phyloP scores from a whole-genome alignment of 1,140 invertebrate genomes.

The Plutomurus gul region DNA sequence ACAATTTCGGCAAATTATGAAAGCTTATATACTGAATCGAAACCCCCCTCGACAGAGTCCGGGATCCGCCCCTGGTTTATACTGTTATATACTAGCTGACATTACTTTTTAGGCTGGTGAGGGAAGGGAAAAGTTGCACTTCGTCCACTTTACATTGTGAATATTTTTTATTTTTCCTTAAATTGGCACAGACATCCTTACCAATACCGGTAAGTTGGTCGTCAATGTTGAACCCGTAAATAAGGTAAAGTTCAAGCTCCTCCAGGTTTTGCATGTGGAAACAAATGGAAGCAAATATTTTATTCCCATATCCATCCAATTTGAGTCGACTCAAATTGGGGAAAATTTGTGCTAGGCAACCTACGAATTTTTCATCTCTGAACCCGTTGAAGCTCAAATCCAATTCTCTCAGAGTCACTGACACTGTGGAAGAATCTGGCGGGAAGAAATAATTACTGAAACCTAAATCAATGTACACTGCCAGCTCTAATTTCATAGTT shows the following conservation, averaged over 20 bases:
- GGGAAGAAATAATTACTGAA: constrained; percentile 42
- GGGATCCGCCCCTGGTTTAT: no score
- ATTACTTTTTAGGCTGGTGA: neutral
- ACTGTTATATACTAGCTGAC: no score
- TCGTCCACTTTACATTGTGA: neutral
- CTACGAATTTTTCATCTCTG: constrained; percentile 32
- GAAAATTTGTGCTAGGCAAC: neutral
- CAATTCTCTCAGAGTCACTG: neutral
- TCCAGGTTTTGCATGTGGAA: constrained; percentile 32
- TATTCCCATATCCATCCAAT: constrained; percentile 37
- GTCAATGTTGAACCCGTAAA: constrained; percentile 42
- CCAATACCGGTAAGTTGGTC: constrained; percentile 37
- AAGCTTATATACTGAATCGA: no score
- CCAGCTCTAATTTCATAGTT: constrained; percentile 24
- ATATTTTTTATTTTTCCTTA: neutral
- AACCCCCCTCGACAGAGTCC: no score
- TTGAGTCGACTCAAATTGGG: constrained; percentile 4
- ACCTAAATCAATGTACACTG: constrained; percentile 16
- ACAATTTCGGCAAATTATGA: no score
- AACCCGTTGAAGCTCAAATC: constrained; percentile 38
- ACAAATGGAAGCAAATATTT: constrained; percentile 30
- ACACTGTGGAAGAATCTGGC: neutral
- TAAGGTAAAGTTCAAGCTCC: constrained; percentile 7
- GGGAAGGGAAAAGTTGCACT: neutral
- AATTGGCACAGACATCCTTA: neutral